phyloP scores from a whole-genome alignment of 2,113 vertebrate genomes.

The Ophiodon elongatus region DNA sequence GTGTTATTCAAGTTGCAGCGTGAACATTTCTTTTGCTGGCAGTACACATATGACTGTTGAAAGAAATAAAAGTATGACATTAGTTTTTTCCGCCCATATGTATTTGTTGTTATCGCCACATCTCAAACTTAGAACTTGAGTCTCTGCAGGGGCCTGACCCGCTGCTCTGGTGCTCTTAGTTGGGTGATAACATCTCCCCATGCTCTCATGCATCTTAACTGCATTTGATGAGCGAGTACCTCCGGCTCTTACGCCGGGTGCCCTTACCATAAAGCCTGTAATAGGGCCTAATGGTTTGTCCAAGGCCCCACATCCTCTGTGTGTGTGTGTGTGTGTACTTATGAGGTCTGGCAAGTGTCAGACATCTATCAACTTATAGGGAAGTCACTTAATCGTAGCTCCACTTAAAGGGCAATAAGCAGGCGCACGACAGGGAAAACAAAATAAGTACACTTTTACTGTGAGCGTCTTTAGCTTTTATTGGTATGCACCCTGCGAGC shows the following conservation, averaged over 20 bases:
- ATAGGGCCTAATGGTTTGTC: constrained; percentile 65
- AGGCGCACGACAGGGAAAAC: background rate
- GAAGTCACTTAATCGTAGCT: constrained; percentile 47
- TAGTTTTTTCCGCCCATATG: background rate
- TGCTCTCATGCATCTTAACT: constrained; percentile 70
- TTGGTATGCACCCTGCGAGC: background rate
- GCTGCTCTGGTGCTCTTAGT: constrained; percentile 63
- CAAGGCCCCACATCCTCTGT: constrained; percentile 51
- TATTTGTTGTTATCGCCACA: constrained; percentile 33
- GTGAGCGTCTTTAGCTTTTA: background rate
- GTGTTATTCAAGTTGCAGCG: background rate
- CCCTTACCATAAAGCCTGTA: constrained; percentile 62
- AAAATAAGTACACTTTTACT: constrained; percentile 4
- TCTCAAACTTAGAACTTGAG: constrained; percentile 45
- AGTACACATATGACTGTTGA: background rate
- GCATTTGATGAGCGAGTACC: constrained; percentile 65
- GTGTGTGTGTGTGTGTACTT: constrained; percentile 35
- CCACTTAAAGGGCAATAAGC: constrained; percentile 18
- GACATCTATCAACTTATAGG: constrained; percentile 23
- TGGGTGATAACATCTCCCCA: constrained; percentile 66
- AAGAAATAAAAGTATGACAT: background rate
- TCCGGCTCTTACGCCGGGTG: constrained; percentile 49
- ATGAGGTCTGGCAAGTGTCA: constrained; percentile 68
- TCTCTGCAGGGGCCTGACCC: constrained; percentile 36
- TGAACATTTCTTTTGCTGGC: background rate